Evolutionary conservation across 2,113 vertebrate species (phyloP).

Genomic region (Maccullochella peelii): DNA sequence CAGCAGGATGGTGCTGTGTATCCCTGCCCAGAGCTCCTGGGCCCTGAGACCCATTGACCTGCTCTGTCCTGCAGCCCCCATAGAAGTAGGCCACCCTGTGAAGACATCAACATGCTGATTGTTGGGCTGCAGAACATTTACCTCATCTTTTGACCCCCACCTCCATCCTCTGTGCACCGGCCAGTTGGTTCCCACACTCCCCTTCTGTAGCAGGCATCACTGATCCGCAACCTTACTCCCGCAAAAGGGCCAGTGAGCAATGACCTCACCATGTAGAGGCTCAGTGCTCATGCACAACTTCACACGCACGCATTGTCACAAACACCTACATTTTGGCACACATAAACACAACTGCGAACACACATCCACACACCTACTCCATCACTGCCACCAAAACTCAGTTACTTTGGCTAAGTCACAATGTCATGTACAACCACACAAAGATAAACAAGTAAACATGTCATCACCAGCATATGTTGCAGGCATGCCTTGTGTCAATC

Average conservation of each 20-base stretch:
- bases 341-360: neutral
- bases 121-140: conserved; percentile 76
- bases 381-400: neutral
- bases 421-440: neutral
- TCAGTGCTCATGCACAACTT: conserved; percentile 44
- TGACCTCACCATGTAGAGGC: conserved; percentile 61
- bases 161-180: conserved; percentile 57
- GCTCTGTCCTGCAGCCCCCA: conserved; percentile 33
- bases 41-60: conserved; percentile 53
- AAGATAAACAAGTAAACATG: conserved; percentile 10
- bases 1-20: conserved; percentile 31
- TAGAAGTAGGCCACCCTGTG: conserved; percentile 76
- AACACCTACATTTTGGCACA: conserved; percentile 34
- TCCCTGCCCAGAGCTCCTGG: conserved; percentile 35
- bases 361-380: conserved; percentile 32
- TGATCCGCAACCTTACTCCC: conserved; percentile 64
- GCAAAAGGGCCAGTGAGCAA: conserved; percentile 69
- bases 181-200: conserved; percentile 77
- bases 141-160: conserved; percentile 70
- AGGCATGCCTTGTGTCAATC: neutral
- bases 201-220: conserved; percentile 64
- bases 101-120: conserved; percentile 78
- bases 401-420: neutral
- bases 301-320: conserved; percentile 42
- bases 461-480: neutral